These are phyloP conservation scores for Sebastiscus albofasciatus DNA, from an alignment of 2,797 vertebrate species.

Conservation along the genomic window DNA sequence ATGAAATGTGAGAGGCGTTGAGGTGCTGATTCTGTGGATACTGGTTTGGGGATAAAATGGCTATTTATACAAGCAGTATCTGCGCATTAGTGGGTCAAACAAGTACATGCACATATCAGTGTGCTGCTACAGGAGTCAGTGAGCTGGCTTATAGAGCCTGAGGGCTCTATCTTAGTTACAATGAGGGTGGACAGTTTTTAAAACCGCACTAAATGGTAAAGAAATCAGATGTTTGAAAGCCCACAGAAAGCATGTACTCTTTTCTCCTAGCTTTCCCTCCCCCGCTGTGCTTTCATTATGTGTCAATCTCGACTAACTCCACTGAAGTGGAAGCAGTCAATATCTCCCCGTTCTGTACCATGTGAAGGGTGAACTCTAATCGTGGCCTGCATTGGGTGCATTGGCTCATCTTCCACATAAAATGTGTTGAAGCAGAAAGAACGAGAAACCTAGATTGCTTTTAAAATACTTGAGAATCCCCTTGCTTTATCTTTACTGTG, in stretches of 20 bases:
- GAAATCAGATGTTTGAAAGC: slow-evolving; percentile 27
- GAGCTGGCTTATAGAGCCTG: background rate
- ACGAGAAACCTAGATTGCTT: slow-evolving; percentile 69
- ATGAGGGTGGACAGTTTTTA: background rate
- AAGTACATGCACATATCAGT: background rate
- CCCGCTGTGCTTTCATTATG: slow-evolving; percentile 74
- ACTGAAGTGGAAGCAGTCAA: slow-evolving; percentile 82
- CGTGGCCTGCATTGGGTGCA: slow-evolving; percentile 68
- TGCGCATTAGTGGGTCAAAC: background rate
- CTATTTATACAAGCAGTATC: background rate
- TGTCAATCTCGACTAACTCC: slow-evolving; percentile 77
- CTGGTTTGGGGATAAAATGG: background rate
- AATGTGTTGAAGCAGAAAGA: slow-evolving; percentile 75
- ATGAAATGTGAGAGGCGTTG: background rate
- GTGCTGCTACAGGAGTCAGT: background rate
- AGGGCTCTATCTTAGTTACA: background rate
- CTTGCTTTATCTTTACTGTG: background rate
- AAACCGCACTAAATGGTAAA: slow-evolving; percentile 30
- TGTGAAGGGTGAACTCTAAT: slow-evolving; percentile 75
- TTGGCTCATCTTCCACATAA: slow-evolving; percentile 71
- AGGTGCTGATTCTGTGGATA: background rate
- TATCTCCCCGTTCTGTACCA: slow-evolving; percentile 73
- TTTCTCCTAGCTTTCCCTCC: slow-evolving; percentile 37
- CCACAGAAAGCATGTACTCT: slow-evolving; percentile 26
- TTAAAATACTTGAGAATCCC: slow-evolving; percentile 53